These are phyloP conservation scores for Turritopsis rubra DNA, from an alignment of 30 jellyfish, hydroid and myxozoan species.

Conservation along the genomic window DNA sequence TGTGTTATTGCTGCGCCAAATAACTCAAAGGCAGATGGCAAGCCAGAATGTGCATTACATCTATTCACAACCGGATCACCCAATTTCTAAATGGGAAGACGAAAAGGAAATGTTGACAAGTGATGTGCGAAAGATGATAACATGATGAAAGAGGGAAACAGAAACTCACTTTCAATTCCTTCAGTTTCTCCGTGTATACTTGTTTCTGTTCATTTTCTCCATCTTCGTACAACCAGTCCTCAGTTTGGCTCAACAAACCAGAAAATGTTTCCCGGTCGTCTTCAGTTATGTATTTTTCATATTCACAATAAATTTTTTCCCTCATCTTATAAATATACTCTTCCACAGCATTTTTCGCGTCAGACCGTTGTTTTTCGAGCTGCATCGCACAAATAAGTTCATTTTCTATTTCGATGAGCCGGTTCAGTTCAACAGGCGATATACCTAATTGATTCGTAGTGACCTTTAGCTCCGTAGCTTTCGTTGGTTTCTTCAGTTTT, in stretches of 20 bases:
- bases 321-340: constrained; percentile 81
- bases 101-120: neutral
- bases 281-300: constrained; percentile 41
- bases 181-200: constrained; percentile 61
- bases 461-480: constrained; percentile 57
- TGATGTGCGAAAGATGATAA: neutral
- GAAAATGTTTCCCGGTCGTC: constrained; percentile 59
- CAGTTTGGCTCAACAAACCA: constrained; percentile 38
- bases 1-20: constrained; percentile 68
- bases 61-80: constrained; percentile 85
- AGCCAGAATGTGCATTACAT: constrained; percentile 43
- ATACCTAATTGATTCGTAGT: constrained; percentile 34
- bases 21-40: constrained; percentile 69
- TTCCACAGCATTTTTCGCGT: constrained; percentile 84
- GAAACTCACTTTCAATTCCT: constrained; percentile 60
- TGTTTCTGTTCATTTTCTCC: constrained; percentile 75
- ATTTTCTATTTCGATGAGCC: constrained; percentile 59
- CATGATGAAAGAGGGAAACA: neutral
- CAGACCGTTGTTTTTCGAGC: constrained; percentile 81
- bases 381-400: constrained; percentile 72
- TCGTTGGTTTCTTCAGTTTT: constrained; percentile 65
- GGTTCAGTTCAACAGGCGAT: constrained; percentile 34
- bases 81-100: constrained; percentile 32
- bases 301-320: constrained; percentile 37
- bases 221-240: constrained; percentile 93